Evolutionary conservation across 2,888 invertebrate genomes (phyloP).

Genomic region (Tipula helvola): DNA sequence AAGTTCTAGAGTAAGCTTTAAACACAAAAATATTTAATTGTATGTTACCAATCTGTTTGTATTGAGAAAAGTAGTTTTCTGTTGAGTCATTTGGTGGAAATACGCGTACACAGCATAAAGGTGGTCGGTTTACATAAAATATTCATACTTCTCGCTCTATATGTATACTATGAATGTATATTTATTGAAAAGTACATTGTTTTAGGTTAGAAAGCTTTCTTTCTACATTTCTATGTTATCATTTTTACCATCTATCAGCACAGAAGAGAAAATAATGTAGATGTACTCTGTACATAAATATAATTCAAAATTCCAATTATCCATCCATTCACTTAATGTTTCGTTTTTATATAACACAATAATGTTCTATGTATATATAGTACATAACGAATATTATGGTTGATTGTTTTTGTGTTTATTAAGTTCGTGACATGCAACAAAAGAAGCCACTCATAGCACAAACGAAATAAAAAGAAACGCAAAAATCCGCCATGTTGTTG

Average conservation of each 20-base stretch:
- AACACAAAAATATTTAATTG: neutral
- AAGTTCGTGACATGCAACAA: conserved; percentile 9
- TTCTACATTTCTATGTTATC: neutral
- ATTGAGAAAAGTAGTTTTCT: neutral
- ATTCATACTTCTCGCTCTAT: neutral
- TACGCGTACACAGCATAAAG: neutral
- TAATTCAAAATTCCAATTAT: neutral
- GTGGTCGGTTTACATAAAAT: neutral
- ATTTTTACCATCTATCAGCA: neutral
- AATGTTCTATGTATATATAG: neutral
- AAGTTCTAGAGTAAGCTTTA: neutral
- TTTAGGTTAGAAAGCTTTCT: neutral
- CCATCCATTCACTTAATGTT: neutral
- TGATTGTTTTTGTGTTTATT: neutral
- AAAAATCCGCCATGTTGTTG: neutral
- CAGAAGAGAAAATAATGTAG: neutral
- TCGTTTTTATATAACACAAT: neutral
- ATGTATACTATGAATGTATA: no score
- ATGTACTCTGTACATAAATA: neutral
- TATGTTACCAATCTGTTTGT: neutral
- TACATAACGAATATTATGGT: neutral
- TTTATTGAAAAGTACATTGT: neutral
- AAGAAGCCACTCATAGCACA: conserved; percentile 8
- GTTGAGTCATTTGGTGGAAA: neutral
- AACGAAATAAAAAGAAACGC: neutral